Evolutionary conservation across 2,797 vertebrate genomes (phyloP).

Genomic region (Sebastiscus tertius): DNA sequence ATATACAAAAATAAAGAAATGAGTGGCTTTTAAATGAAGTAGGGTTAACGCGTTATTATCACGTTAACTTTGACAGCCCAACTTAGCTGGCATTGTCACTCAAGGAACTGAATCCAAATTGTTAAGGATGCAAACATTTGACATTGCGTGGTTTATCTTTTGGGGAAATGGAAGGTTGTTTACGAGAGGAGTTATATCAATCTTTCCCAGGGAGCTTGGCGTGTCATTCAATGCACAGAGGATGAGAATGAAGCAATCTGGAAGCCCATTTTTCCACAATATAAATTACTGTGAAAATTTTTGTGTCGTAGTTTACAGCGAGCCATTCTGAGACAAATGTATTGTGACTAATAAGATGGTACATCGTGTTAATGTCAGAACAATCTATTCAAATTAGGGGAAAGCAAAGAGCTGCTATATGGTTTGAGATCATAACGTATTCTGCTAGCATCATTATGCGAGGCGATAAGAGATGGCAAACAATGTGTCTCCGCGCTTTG

Average conservation of each 20-base stretch:
- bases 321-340: constrained; percentile 41
- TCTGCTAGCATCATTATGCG: constrained; percentile 34
- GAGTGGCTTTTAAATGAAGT: no score
- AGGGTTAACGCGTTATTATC: no score
- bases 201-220: background rate
- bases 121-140: background rate
- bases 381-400: constrained; percentile 47
- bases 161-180: background rate
- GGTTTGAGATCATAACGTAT: constrained; percentile 27
- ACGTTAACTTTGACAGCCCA: no score
- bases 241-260: background rate
- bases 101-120: background rate
- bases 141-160: background rate
- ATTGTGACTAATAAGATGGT: constrained; percentile 51
- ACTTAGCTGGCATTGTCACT: background rate
- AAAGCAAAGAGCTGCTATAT: constrained; percentile 25
- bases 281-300: constrained; percentile 2
- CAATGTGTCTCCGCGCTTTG: constrained; percentile 37
- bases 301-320: background rate
- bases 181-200: background rate
- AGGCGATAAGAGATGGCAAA: constrained; percentile 49
- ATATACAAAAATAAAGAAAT: no score
- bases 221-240: background rate
- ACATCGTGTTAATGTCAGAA: constrained; percentile 44
- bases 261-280: background rate